Base-by-base conservation (phyloP, 2,113 vertebrate species). In the Stegostoma tigrinum region DNA sequence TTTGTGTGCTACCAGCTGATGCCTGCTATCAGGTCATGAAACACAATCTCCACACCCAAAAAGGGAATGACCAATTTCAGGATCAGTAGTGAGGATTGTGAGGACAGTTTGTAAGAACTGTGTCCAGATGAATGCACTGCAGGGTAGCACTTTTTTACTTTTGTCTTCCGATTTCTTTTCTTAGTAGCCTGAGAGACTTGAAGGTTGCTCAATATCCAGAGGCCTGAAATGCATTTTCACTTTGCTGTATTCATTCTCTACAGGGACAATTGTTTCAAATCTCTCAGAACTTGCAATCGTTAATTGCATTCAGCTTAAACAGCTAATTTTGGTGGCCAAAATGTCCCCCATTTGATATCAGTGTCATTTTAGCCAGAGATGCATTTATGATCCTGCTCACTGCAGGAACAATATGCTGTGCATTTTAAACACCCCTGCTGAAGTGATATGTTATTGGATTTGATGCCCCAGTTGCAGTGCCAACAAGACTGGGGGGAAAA, bases 391-490 rank as follows among this genome's bases (percentile, higher is more conserved):
- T 34, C 52, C 87, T 64, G 27, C 27, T 34, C 52, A 2, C 52
- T 12, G 27, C 87, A 90, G 27, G 52, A 34, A 52, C 24, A 90
- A 27, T 14, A 55, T 55, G 86, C 52, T 61, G 27, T 55, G 48
- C 86, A 90, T 90, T 61, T 90, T 90, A 90, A 90, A 90, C 30
- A 34, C 30, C 34, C 27, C 27, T 90, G 87, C 27, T 61, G 52
- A 34, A 90, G 14, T 90, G 52, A 90, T 52, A 90, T 90, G 17
- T 90, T 90, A 61, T 61, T 90, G 48, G 87, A 90, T 90, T 90
- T 90, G 87, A 90, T 90, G 52, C 87, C 52, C 48, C 87, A 30
- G 52, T 61, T 38, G 6, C 38, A 83, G 38, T 83, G 38, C 80
- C 52, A 61, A 64, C 52, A 90, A 61, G 52, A 61, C 27, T 34